Evolutionary conservation across 2,888 invertebrate species (phyloP).

Genomic region (Tryphoninae sp.): DNA sequence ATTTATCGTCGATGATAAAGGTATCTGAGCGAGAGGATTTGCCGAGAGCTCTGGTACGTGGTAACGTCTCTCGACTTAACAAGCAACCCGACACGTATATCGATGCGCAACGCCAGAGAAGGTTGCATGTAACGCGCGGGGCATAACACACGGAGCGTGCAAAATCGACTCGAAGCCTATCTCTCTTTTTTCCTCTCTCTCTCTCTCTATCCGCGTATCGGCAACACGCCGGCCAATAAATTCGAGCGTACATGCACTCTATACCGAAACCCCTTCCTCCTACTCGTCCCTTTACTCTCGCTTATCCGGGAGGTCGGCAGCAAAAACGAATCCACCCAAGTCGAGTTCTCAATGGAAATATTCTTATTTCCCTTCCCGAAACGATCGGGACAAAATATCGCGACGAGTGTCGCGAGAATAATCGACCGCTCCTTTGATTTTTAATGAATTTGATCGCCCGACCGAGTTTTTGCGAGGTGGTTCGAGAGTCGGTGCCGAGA

Average conservation of each 20-base stretch:
- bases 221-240: conserved; percentile 74
- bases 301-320: conserved; percentile 35
- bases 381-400: too few relatives aligned
- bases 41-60: conserved; percentile 57
- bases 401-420: too few relatives aligned
- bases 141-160: background rate
- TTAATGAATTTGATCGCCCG: too few relatives aligned
- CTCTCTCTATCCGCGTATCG: too few relatives aligned
- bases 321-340: background rate
- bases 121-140: conserved; percentile 17
- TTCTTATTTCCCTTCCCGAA: too few relatives aligned
- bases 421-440: too few relatives aligned
- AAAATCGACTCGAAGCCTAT: background rate
- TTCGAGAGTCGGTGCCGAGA: too few relatives aligned
- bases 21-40: conserved; percentile 65
- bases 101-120: background rate
- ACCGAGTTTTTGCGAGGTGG: too few relatives aligned
- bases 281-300: conserved; percentile 18
- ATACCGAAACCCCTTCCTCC: conserved; percentile 3
- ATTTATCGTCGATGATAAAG: conserved; percentile 77
- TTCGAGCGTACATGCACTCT: conserved; percentile 49
- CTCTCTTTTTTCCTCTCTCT: too few relatives aligned
- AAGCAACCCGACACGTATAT: conserved; percentile 62
- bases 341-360: too few relatives aligned
- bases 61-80: conserved; percentile 67